Evolutionary conservation across 2,797 vertebrate genomes (phyloP).

Genomic region (Denticeps clupeoides): DNA sequence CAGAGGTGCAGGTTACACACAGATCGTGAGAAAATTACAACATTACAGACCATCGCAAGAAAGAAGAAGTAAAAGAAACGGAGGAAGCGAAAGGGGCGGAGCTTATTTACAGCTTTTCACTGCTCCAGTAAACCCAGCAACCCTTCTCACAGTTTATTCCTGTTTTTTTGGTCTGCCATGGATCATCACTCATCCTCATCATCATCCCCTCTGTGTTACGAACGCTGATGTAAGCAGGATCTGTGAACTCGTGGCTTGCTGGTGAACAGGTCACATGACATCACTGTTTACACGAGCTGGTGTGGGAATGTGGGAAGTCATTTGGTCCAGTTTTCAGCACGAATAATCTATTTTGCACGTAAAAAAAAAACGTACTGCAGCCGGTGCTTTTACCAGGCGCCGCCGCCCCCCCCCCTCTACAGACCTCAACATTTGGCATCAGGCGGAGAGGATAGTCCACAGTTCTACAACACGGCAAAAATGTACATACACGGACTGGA

Average conservation of each 20-base stretch:
- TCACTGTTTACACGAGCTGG: no score
- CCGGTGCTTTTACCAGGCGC: not conserved
- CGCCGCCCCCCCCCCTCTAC: conserved; percentile 20
- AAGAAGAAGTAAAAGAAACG: conserved; percentile 36
- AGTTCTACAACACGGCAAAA: conserved; percentile 39
- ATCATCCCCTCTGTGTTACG: no score
- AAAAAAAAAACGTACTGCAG: conserved; percentile 5
- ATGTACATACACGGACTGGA: conserved; percentile 37
- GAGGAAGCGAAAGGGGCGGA: conserved; percentile 39
- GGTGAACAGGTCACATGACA: no score
- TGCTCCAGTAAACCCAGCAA: no score
- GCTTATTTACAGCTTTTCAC: conserved; percentile 62
- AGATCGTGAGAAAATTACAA: conserved; percentile 40
- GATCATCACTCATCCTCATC: no score
- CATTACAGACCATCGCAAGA: conserved; percentile 48
- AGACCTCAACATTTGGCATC: conserved; percentile 32
- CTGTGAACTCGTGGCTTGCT: no score
- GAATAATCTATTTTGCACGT: no score
- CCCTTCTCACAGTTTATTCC: no score
- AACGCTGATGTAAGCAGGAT: no score
- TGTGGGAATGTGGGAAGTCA: no score
- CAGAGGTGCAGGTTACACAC: conserved; percentile 58
- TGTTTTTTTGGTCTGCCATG: no score
- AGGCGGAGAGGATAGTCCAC: conserved; percentile 31
- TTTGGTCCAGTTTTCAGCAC: no score